Evolutionary conservation across 2,113 vertebrate species (phyloP).

Genomic region (Dermatemys mawii): DNA sequence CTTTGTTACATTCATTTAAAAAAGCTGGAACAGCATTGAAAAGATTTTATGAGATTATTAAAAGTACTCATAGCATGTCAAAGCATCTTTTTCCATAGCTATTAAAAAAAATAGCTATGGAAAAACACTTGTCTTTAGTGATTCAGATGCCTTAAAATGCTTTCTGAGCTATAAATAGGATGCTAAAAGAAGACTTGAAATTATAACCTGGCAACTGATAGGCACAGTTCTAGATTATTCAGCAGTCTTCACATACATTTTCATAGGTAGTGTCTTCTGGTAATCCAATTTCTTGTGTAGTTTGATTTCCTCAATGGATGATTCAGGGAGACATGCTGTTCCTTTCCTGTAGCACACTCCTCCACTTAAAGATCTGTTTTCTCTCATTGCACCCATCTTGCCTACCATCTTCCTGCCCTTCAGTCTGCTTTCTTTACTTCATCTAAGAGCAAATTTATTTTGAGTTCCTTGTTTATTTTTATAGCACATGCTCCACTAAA

Average conservation of each 20-base stretch:
- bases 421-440: background rate
- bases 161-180: background rate
- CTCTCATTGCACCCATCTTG: background rate
- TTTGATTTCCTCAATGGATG: background rate
- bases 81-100: background rate
- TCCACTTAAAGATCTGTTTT: accelerated
- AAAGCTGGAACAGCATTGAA: background rate
- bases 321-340: background rate
- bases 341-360: background rate
- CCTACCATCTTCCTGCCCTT: background rate
- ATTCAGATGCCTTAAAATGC: background rate
- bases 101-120: background rate
- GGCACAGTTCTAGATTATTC: background rate
- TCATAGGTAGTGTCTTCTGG: background rate
- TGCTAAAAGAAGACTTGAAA: background rate
- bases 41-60: background rate
- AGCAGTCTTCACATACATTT: background rate
- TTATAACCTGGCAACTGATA: background rate
- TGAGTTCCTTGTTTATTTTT: background rate
- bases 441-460: background rate
- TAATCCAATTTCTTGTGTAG: background rate
- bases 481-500: background rate
- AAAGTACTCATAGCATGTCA: background rate
- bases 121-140: background rate
- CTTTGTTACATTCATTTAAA: background rate